These are phyloP conservation scores for Streptopelia turtur DNA, from an alignment of 2,797 vertebrate genomes.

Conservation along the genomic window DNA sequence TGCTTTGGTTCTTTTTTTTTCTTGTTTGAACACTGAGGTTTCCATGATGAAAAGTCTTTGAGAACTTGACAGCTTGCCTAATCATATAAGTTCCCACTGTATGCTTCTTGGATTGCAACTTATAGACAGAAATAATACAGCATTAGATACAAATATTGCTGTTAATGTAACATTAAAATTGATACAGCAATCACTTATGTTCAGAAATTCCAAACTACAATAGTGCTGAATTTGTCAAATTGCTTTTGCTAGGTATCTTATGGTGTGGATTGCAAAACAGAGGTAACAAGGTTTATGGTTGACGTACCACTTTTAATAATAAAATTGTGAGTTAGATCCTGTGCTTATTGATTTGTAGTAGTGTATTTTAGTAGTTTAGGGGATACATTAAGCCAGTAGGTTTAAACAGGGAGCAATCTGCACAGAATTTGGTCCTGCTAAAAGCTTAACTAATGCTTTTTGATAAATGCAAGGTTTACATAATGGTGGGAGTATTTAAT, in stretches of 20 bases:
- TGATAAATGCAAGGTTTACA: not conserved
- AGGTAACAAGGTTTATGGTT: not conserved
- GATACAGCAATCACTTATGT: not conserved
- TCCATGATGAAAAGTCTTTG: not conserved
- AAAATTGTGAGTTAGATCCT: not conserved
- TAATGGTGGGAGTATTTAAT: not conserved
- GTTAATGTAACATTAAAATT: not conserved
- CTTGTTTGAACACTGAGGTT: not conserved
- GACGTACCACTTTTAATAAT: not conserved
- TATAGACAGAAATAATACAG: conserved; percentile 9
- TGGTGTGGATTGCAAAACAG: not conserved
- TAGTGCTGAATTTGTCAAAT: not conserved
- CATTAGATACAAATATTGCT: conserved; percentile 39
- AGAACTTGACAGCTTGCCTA: conserved; percentile 46
- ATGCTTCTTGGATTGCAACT: conserved; percentile 19
- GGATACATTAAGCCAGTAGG: not conserved
- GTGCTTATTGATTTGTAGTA: not conserved
- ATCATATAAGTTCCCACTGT: conserved; percentile 23
- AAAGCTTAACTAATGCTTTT: not conserved
- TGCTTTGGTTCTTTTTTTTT: not conserved
- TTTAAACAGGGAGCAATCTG: not conserved
- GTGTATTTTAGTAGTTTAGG: not conserved
- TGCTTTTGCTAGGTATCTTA: not conserved
- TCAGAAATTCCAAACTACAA: not conserved
- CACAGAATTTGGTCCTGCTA: not conserved